Evolutionary conservation across 2,888 invertebrate species (phyloP), one percentile per base, ranked within the genome.

Genomic region (Watsonalla cultraria): DNA sequence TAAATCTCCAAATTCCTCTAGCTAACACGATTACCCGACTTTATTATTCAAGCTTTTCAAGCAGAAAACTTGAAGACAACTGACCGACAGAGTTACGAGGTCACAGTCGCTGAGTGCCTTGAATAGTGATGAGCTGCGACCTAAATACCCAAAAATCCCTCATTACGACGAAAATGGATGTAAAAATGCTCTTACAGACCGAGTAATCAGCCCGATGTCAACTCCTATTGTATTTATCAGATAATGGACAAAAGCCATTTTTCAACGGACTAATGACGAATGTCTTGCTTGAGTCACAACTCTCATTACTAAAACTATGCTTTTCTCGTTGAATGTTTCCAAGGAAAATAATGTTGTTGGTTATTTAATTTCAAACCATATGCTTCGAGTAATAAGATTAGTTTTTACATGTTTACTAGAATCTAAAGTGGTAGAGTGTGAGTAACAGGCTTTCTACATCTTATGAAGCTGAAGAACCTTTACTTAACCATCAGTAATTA

Each of bases 71-170:
- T 42, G 42, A 42, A 42, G 42, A 42, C 42, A 42, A 42, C 42
- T 42, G 42, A 42, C 42, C 42, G 42, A 42, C 42, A 42, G 42
- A 42, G 42, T 42, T 42, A 42, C 42, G 42, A 11, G 42, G 42
- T 42, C 42, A 42, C 42, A 9, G 37, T 37, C 37, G 37, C 37
- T 46, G 13, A n/a, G 14, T 14, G 15, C 46, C 24, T 47, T 47
- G 46, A 47, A 47, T 47, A 48, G 24, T 35, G 47, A 35, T 53
- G 51, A 49, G 51, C 52, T 53, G 51, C 14, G 34, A 54, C 54
- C 52, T 52, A 52, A 48, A 48, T 48, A n/a, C 35, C 35, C n/a
- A 33, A 13, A 47, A 34, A 47, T 11, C 11, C 42, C 11, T 42
- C 42, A 42, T 42, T 42, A 42, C 11, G 1, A 42, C 42, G 5